Conservation (phyloP, 2,888 invertebrate genomes). For the Ceraclea dissimilis region DNA sequence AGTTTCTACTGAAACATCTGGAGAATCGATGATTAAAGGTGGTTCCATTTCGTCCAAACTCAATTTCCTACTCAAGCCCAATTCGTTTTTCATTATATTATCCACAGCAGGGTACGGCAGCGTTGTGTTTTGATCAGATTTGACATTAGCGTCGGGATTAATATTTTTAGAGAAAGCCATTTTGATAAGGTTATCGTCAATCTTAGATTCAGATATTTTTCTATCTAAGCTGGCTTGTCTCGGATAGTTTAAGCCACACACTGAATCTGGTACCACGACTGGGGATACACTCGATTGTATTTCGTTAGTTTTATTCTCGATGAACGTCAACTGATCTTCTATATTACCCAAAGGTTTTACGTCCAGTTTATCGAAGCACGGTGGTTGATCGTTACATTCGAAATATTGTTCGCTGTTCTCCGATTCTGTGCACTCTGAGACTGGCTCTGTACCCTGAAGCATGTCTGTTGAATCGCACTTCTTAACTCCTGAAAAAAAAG, state of each 20-base stretch:
- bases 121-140: background rate
- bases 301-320: conserved; percentile 34
- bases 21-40: conserved; percentile 42
- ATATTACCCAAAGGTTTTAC: conserved; percentile 31
- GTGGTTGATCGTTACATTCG: conserved; percentile 41
- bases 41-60: conserved; percentile 47
- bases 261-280: conserved; percentile 14
- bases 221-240: conserved; percentile 19
- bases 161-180: conserved; percentile 23
- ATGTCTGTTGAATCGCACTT: conserved; percentile 25
- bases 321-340: conserved; percentile 34
- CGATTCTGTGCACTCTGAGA: conserved; percentile 47
- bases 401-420: conserved; percentile 48
- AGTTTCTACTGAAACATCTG: conserved; percentile 27
- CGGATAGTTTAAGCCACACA: conserved; percentile 9
- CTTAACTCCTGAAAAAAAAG: conserved; percentile 21
- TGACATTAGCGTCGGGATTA: conserved; percentile 13
- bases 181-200: conserved; percentile 23
- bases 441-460: conserved; percentile 40
- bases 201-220: conserved; percentile 22
- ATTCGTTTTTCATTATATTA: conserved; percentile 4
- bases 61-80: conserved; percentile 32
- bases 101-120: background rate
- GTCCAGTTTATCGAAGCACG: conserved; percentile 37
- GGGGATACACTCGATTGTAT: conserved; percentile 28